Evolutionary conservation across 1,140 invertebrate species (phyloP), one percentile per base, ranked within the genome.

Genomic region (Hormaphis cornu): DNA sequence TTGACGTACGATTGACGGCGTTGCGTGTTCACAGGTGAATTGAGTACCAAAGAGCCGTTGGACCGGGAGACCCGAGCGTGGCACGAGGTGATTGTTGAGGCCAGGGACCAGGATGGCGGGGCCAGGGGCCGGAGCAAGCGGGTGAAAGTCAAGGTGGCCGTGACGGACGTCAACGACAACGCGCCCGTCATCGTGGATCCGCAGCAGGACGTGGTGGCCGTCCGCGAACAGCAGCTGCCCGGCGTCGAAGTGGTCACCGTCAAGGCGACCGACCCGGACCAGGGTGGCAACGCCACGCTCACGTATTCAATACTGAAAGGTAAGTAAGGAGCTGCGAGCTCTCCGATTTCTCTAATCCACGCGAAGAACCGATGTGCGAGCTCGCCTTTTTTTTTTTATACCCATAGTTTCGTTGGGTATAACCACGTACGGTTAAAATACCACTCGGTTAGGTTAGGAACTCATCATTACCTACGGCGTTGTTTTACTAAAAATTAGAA

Each of bases 101-200:
- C 90, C 1, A 81, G 84, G 66, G 95, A 98, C 79, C 86, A 89
- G 76, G 61, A 66, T 20, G 61, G 61, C 9, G 94, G 94, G 0
- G 82, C 80, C 2, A 88, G 91, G 0, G 84, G 87, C 1, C 83
- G 87, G 59, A 87, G 86, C 69, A 82, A 86, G 16, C 80, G 89
- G 71, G 88, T 90, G 0, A 81, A 86, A 6, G 79, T 96, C 53
- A 82, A 85, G 72, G 84, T 97, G 0, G 80, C 82, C 70, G 86
- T 92, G 3, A 82, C 84, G 16, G 93, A 96, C 77, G 85, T 91
- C 4, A 97, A 97, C 77, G 93, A 97, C 79, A 95, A 96, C 79
- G 83, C 87, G 9, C 91, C 91, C 12, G 85, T 89, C 77, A 91
- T 95, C 69, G 84, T 92, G 33, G 90, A 93, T 78, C 91, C 90